Conservation (phyloP, 2,888 invertebrate genomes). For the Nymphalis urticae region DNA sequence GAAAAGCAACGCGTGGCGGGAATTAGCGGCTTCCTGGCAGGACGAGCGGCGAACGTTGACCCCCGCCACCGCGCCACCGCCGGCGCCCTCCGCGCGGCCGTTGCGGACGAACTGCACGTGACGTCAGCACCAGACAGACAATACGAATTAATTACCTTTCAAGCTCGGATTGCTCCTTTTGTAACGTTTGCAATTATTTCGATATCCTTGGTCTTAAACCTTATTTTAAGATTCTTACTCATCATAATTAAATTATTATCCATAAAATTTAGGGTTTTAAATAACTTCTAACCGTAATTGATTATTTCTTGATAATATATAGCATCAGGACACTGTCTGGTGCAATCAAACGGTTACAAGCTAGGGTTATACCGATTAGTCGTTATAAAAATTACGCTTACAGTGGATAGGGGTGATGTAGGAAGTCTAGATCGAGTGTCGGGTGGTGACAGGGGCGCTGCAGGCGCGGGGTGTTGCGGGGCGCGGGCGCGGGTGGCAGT, state of each 20-base stretch:
- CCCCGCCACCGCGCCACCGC: conserved; percentile 40
- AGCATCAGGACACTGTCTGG: not conserved
- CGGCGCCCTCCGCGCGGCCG: conserved; percentile 35
- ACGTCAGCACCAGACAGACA: conserved; percentile 37
- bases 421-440: conserved; percentile 57
- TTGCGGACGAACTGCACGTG: conserved; percentile 38
- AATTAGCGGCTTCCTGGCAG: conserved; percentile 75
- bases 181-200: conserved; percentile 11
- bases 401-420: conserved; percentile 29
- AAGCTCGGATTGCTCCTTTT: conserved; percentile 20
- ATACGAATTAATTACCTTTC: conserved; percentile 36
- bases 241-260: not conserved
- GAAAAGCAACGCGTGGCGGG: conserved; percentile 65
- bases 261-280: too few relatives aligned
- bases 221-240: not conserved
- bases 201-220: not conserved
- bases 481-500: conserved; percentile 52
- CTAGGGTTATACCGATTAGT: not conserved
- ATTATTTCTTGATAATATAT: too few relatives aligned
- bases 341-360: not conserved
- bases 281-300: too few relatives aligned
- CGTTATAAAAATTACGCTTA: conserved; percentile 15
- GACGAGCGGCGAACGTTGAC: conserved; percentile 69
- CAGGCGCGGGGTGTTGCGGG: conserved; percentile 46
- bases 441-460: conserved; percentile 33